A percentile compares a stretch with the other conserved stretches of the same genome.
phyloP scores from a whole-genome alignment of 2,888 invertebrate species.

The Polyploca ridens region DNA sequence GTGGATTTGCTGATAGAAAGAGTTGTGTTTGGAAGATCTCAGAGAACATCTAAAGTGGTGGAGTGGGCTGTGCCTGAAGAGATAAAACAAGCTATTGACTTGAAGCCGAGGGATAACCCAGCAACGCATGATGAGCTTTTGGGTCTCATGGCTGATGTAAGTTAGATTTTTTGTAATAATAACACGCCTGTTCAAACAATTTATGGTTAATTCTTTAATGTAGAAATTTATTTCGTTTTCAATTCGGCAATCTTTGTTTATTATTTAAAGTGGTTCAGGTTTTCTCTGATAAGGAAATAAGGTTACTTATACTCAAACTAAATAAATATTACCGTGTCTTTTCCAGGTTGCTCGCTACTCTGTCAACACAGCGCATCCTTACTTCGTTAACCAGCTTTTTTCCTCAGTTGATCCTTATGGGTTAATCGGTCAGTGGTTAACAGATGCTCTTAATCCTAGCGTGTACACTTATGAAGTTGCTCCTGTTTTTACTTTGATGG shows the following conservation, averaged over 20 bases:
- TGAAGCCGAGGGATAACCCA: constrained; percentile 84
- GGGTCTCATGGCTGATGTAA: constrained; percentile 87
- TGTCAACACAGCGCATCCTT: constrained; percentile 95
- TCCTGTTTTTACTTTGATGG: constrained; percentile 94
- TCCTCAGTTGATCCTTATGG: constrained; percentile 94
- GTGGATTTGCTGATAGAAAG: constrained; percentile 89
- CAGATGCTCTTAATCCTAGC: constrained; percentile 93
- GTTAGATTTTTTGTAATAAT: constrained; percentile 52
- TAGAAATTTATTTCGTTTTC: neutral
- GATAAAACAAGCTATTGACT: constrained; percentile 87
- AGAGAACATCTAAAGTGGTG: constrained; percentile 89
- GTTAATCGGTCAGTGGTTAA: constrained; percentile 92
- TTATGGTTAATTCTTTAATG: constrained; percentile 7
- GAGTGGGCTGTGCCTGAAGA: constrained; percentile 92
- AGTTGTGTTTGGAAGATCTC: constrained; percentile 90
- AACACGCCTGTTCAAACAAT: too few relatives aligned
- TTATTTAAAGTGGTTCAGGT: neutral
- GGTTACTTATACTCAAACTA: neutral
- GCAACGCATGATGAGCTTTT: constrained; percentile 88
- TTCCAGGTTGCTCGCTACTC: constrained; percentile 87
- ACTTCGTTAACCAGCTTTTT: constrained; percentile 95
- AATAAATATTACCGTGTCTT: neutral
- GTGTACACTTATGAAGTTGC: constrained; percentile 96
- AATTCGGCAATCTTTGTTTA: neutral
- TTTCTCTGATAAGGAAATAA: neutral